Evolutionary conservation across 2,797 vertebrate species (phyloP).

Genomic region (Falco berigora): DNA sequence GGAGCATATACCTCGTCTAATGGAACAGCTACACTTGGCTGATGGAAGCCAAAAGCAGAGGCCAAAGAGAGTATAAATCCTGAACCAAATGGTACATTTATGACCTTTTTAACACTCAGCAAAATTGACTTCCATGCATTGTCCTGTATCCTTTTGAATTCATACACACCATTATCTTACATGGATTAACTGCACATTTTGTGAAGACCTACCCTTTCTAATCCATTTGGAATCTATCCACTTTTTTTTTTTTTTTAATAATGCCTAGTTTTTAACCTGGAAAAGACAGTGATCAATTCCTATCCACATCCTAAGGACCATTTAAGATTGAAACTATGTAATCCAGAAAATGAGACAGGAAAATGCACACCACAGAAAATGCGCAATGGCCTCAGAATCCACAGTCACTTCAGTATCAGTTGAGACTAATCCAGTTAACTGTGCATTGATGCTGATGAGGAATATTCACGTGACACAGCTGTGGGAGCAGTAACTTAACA

Average conservation of each 20-base stretch:
- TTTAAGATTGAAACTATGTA: background rate
- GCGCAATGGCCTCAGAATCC: accelerated
- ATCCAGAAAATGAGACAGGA: background rate
- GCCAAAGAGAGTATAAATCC: background rate
- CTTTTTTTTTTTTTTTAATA: no score
- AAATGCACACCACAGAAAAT: background rate
- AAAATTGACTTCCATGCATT: background rate
- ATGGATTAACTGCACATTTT: background rate
- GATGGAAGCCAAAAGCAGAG: background rate
- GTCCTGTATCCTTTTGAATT: background rate
- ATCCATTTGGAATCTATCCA: background rate
- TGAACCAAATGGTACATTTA: accelerated
- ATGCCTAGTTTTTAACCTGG: background rate
- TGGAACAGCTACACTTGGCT: background rate
- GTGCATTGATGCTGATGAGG: background rate
- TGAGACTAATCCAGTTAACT: background rate
- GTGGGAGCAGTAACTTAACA: background rate
- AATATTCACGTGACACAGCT: background rate
- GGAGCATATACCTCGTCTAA: background rate
- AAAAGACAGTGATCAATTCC: background rate
- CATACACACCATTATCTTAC: background rate
- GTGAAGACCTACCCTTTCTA: background rate
- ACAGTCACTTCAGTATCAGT: background rate
- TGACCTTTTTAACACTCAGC: background rate
- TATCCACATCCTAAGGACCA: no score